Evolutionary conservation across 2,888 invertebrate genomes (phyloP).

Genomic region (Sicus ferrugineus): DNA sequence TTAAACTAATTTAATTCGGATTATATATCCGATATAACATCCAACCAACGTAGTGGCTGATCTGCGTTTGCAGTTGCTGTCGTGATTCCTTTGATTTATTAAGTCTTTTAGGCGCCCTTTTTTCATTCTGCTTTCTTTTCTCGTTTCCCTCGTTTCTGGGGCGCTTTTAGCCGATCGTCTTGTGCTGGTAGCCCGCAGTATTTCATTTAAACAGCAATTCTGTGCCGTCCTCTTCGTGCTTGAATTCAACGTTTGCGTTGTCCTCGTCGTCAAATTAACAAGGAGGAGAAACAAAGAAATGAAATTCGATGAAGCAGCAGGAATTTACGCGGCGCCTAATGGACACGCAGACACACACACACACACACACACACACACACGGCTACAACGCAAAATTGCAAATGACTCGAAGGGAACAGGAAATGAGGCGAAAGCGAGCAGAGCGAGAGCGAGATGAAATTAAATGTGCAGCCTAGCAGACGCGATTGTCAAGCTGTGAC

Average conservation of each 20-base stretch:
- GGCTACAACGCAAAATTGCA: neutral
- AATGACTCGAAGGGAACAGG: constrained; percentile 26
- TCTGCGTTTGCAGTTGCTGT: neutral
- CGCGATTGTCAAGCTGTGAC: constrained; percentile 62
- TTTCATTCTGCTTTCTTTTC: neutral
- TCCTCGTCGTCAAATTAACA: constrained; percentile 56
- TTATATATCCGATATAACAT: too few relatives aligned
- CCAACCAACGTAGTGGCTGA: too few relatives aligned
- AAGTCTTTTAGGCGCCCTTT: constrained; percentile 21
- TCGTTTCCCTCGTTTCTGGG: neutral
- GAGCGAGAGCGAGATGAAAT: constrained; percentile 26
- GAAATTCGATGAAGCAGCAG: constrained; percentile 46
- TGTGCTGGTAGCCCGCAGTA: neutral
- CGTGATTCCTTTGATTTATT: constrained; percentile 21
- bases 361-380: constrained; percentile 32
- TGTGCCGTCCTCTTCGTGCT: neutral
- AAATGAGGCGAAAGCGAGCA: constrained; percentile 30
- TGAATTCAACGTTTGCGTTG: neutral
- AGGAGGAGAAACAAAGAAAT: constrained; percentile 59
- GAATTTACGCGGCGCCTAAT: constrained; percentile 34
- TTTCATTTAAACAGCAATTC: neutral
- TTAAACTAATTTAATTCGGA: too few relatives aligned
- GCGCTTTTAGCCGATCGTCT: neutral
- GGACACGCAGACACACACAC: constrained; percentile 12
- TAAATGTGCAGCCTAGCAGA: constrained; percentile 44